These are phyloP conservation scores for Ancistrus triradiatus DNA, from an alignment of 2,113 vertebrate species.

Conservation along the genomic window DNA sequence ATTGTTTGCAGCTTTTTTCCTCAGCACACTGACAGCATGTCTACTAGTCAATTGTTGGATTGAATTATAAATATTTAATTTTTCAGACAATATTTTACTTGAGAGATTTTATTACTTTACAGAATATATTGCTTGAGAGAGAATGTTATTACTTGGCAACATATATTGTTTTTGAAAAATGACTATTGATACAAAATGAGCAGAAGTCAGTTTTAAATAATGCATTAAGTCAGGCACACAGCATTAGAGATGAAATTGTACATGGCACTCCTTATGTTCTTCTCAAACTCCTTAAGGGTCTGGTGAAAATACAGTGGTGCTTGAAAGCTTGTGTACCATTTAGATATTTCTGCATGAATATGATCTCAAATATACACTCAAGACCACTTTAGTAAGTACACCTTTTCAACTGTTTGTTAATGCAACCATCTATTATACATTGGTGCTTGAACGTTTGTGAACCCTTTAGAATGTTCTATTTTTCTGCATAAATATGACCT, in stretches of 20 bases:
- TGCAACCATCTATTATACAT: too few species aligned
- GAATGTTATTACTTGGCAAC: conserved; percentile 41
- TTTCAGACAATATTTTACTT: conserved; percentile 28
- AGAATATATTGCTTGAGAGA: conserved; percentile 31
- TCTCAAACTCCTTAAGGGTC: conserved; percentile 7
- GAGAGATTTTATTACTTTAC: conserved; percentile 24
- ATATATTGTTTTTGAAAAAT: conserved; percentile 46
- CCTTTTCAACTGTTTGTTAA: too few species aligned
- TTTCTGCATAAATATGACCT: too few species aligned
- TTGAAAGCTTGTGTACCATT: too few species aligned
- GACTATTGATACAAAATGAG: conserved; percentile 43
- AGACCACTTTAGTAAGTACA: too few species aligned
- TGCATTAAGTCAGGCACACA: conserved; percentile 35
- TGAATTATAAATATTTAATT: conserved; percentile 43
- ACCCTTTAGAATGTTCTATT: too few species aligned
- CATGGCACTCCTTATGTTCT: conserved; percentile 7
- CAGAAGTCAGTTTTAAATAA: conserved; percentile 39
- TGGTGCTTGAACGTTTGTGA: too few species aligned
- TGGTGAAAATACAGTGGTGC: too few species aligned
- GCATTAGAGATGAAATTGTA: conserved; percentile 32
- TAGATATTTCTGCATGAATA: too few species aligned
- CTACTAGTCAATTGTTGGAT: conserved; percentile 36
- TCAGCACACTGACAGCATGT: conserved; percentile 15
- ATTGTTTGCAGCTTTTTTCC: conserved; percentile 24
- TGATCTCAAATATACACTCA: too few species aligned